A percentile compares a stretch with the other conserved stretches of the same genome.
Evolutionary conservation across 2,888 invertebrate genomes (phyloP).

Genomic region (Drosophila vallismaia): DNA sequence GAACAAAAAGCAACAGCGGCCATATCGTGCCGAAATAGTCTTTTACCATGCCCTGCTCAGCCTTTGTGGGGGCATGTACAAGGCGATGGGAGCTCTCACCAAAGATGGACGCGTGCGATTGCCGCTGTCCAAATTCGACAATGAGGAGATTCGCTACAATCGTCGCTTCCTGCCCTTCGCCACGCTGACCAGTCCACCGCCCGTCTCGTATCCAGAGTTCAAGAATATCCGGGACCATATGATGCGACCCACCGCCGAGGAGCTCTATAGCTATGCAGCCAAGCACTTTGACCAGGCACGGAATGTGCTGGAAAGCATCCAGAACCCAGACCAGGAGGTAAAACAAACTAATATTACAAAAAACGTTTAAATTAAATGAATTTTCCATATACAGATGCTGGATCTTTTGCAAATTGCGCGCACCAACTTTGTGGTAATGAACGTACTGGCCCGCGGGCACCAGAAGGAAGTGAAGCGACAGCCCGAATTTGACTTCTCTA

Average conservation of each 20-base stretch:
- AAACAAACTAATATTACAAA: constrained; percentile 40
- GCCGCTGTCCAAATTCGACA: constrained; percentile 95
- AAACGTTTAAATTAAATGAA: neutral
- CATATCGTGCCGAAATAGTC: constrained; percentile 92
- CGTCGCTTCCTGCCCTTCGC: constrained; percentile 96
- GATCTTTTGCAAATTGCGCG: constrained; percentile 95
- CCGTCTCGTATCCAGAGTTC: constrained; percentile 95
- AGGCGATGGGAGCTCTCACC: constrained; percentile 96
- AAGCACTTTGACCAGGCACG: constrained; percentile 97
- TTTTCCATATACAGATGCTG: constrained; percentile 85
- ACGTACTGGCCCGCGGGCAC: constrained; percentile 95
- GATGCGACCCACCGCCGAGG: constrained; percentile 86
- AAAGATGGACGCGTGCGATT: constrained; percentile 93
- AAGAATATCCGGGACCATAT: constrained; percentile 91
- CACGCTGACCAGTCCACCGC: constrained; percentile 93
- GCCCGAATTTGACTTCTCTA: constrained; percentile 95
- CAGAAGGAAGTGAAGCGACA: constrained; percentile 93
- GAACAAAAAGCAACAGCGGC: constrained; percentile 87
- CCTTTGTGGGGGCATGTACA: constrained; percentile 97
- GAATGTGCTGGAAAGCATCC: constrained; percentile 92
- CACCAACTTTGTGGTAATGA: constrained; percentile 97
- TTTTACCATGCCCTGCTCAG: constrained; percentile 96
- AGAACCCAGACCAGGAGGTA: constrained; percentile 92
- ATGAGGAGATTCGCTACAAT: constrained; percentile 96
- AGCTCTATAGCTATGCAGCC: constrained; percentile 92